phyloP scores from a whole-genome alignment of 2,113 vertebrate genomes.

The Reinhardtius hippoglossoides region DNA sequence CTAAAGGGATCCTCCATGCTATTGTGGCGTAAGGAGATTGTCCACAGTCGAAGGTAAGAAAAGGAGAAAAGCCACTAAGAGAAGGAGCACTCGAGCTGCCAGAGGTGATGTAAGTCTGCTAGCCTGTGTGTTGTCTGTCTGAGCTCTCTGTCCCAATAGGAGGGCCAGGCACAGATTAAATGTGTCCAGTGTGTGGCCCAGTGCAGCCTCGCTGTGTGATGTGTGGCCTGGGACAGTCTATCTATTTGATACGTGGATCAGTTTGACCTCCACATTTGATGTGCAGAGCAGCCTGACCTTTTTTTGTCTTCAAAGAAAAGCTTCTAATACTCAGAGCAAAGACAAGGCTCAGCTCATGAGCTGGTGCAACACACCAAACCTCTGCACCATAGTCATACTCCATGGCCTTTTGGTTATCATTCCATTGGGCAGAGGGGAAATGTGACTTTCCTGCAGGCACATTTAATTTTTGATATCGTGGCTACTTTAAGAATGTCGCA shows the following conservation, averaged over 20 bases:
- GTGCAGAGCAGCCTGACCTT: constrained; percentile 61
- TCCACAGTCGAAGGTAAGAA: constrained; percentile 69
- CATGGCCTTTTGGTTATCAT: constrained; percentile 43
- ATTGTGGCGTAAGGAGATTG: constrained; percentile 79
- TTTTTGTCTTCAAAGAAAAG: constrained; percentile 61
- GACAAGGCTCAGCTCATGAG: constrained; percentile 50
- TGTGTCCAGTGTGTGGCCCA: constrained; percentile 75
- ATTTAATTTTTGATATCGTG: neutral
- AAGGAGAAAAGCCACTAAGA: constrained; percentile 69
- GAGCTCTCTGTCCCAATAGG: constrained; percentile 49
- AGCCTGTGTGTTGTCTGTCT: constrained; percentile 67
- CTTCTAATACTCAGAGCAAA: constrained; percentile 62
- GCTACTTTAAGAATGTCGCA: too few species aligned
- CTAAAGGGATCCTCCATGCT: constrained; percentile 71
- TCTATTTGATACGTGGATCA: constrained; percentile 71
- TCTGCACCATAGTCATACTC: constrained; percentile 27
- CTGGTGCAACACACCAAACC: constrained; percentile 26
- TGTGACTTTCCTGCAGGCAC: neutral
- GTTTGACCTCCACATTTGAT: constrained; percentile 75
- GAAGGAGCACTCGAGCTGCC: constrained; percentile 71
- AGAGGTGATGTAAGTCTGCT: constrained; percentile 75
- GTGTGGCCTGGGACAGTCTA: constrained; percentile 60
- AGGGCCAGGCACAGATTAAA: constrained; percentile 61
- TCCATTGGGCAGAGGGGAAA: constrained; percentile 14
- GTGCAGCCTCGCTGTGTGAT: constrained; percentile 49